Evolutionary conservation across 1,140 invertebrate species (phyloP).

Genomic region (Branchinecta lindahli): DNA sequence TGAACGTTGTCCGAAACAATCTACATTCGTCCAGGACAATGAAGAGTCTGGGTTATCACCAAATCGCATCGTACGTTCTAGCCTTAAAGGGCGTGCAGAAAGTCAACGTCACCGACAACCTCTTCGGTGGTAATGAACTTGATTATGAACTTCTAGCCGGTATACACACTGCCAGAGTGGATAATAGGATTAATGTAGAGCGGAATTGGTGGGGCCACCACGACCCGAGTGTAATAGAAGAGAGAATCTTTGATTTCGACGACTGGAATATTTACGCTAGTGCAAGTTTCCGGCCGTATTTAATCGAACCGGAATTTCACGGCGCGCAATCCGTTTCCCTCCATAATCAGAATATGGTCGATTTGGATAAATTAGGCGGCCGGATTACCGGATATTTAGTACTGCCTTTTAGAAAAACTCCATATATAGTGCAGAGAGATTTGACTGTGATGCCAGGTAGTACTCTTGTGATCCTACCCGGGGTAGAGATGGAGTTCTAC

Average conservation of each 20-base stretch:
- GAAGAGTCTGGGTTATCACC: conserved; percentile 14
- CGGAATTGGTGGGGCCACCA: conserved; percentile 93
- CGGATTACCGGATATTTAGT: conserved; percentile 55
- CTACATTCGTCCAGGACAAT: conserved; percentile 30
- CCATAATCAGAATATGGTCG: conserved; percentile 31
- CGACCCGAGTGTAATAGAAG: conserved; percentile 50
- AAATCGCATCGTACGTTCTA: conserved; percentile 54
- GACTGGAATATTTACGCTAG: conserved; percentile 98
- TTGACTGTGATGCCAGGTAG: conserved; percentile 87
- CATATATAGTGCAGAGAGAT: conserved; percentile 75
- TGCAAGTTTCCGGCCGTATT: conserved; percentile 71
- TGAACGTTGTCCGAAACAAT: conserved; percentile 65
- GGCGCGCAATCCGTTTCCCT: conserved; percentile 53
- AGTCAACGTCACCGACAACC: conserved; percentile 73
- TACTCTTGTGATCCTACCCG: conserved; percentile 70
- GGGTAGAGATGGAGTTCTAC: conserved; percentile 81
- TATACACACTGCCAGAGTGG: conserved; percentile 66
- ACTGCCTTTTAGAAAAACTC: conserved; percentile 45
- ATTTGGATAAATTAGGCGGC: conserved; percentile 62
- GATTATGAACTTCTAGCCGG: conserved; percentile 88
- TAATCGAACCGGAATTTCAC: conserved; percentile 55
- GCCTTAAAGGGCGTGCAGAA: conserved; percentile 88
- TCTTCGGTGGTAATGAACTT: conserved; percentile 64
- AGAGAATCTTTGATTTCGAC: conserved; percentile 94
- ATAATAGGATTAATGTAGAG: conserved; percentile 68